Evolutionary conservation across 2,888 invertebrate genomes (phyloP).

Genomic region (Bugula neritina): DNA sequence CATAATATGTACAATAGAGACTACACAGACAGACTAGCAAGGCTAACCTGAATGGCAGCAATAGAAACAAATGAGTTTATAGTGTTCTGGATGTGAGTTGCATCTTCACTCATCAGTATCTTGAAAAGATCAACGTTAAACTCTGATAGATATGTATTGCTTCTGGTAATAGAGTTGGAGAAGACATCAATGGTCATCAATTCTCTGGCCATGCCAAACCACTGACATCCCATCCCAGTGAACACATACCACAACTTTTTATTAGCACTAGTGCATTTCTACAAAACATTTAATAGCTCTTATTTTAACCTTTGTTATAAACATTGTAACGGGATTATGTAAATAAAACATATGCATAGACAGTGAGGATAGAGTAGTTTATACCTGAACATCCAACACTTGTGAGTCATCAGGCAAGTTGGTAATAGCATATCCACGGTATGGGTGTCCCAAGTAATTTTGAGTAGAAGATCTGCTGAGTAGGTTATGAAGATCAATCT

Average conservation of each 20-base stretch:
- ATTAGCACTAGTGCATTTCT: conserved; percentile 57
- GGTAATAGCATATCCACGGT: conserved; percentile 75
- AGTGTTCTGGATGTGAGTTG: conserved; percentile 75
- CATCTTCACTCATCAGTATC: conserved; percentile 69
- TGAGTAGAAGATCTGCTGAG: conserved; percentile 60
- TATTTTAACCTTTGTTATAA: too few species aligned
- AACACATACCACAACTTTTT: conserved; percentile 90
- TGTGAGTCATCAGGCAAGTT: conserved; percentile 42
- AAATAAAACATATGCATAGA: too few species aligned
- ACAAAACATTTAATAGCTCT: conserved; percentile 29
- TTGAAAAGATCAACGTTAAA: conserved; percentile 77
- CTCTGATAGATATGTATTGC: conserved; percentile 70
- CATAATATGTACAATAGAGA: background rate
- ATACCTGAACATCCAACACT: background rate
- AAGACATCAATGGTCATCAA: conserved; percentile 78
- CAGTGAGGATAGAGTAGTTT: too few species aligned
- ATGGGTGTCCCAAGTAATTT: conserved; percentile 50
- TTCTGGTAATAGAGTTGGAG: conserved; percentile 69
- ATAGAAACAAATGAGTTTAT: conserved; percentile 86
- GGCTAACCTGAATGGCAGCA: conserved; percentile 79
- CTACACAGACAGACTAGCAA: too few species aligned
- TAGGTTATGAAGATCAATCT: conserved; percentile 45
- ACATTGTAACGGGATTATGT: too few species aligned
- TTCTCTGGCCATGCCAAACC: conserved; percentile 88
- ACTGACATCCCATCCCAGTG: conserved; percentile 97